phyloP scores from a whole-genome alignment of 2,113 vertebrate genomes.

The Erinaceus europaeus region DNA sequence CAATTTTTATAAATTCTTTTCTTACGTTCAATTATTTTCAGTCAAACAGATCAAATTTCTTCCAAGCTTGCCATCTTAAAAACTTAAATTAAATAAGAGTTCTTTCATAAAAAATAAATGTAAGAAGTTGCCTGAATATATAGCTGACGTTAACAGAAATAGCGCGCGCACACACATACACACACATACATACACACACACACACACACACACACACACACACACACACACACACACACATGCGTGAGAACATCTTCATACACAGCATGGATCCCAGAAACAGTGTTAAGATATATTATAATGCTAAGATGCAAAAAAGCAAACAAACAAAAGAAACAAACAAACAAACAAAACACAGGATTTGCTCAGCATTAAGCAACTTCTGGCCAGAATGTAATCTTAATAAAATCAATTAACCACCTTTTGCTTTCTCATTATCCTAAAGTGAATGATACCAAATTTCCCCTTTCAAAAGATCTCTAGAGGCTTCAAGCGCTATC shows the following conservation, averaged over 20 bases:
- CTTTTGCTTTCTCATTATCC: not conserved
- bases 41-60: conserved; percentile 11
- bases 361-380: not conserved
- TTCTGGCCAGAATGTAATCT: not conserved
- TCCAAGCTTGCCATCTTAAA: not conserved
- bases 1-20: not conserved
- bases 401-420: not conserved
- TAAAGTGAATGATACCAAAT: not conserved
- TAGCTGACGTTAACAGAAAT: not conserved
- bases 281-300: not conserved
- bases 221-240: no score
- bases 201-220: no score
- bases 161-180: no score
- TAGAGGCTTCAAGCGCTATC: not conserved
- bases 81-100: no score
- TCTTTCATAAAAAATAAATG: not conserved
- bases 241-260: no score
- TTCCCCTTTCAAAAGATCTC: not conserved
- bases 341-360: no score
- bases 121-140: not conserved
- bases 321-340: no score
- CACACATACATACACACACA: no score
- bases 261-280: no score
- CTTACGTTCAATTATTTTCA: not conserved
- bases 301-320: not conserved